Base-by-base conservation (phyloP, 2,113 vertebrate species). In the Tamias sibiricus region DNA sequence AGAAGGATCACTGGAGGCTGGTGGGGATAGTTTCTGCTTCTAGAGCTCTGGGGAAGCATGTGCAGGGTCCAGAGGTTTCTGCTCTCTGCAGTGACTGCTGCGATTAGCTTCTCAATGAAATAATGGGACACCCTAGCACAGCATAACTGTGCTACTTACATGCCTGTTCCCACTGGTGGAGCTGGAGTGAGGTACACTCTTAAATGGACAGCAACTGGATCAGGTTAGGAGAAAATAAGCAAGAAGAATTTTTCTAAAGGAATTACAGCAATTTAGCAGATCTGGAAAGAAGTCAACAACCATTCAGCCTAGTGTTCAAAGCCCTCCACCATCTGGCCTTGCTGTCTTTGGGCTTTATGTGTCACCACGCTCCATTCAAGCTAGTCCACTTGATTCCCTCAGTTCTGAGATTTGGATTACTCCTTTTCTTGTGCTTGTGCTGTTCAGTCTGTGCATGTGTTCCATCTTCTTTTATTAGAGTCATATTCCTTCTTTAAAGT, bases 81-180 rank as follows among this genome's bases (percentile, higher is more conserved):
- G 19, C 7, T 57, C 12, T 49, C 8, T 47, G 7, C 13, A 44
- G 35, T 11, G 2, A 26, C 40, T 72, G 26, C 3, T 22, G 37
- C 8, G 44, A 85, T 76, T 64, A 76, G 40, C 44, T 83, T 79
- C 85, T 77, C 52, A 28, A 4, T 49, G 49, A 94, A 76, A 30
- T 57, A 69, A 52, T 0, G 6, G 11, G 0, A 16, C 1, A 8
- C 5, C 32, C 13, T 49, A 12, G 35, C 10, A 74, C 12, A 59
- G 37, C 32, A 35, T 32, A 88, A 86, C 5, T 35, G 12, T 37
- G 10, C 59, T 12, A 6, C 30, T 71, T 40, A 11, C 19, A 28
- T 2, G 7, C 2, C 2, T 10, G 1, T 30, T 57, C 1, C 12
- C 24, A 2, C 16, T 4, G 26, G 9, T 80, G n/a, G 28, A 17